Conservation (phyloP, 1,140 invertebrate species). For the Steinernema khuongi region DNA sequence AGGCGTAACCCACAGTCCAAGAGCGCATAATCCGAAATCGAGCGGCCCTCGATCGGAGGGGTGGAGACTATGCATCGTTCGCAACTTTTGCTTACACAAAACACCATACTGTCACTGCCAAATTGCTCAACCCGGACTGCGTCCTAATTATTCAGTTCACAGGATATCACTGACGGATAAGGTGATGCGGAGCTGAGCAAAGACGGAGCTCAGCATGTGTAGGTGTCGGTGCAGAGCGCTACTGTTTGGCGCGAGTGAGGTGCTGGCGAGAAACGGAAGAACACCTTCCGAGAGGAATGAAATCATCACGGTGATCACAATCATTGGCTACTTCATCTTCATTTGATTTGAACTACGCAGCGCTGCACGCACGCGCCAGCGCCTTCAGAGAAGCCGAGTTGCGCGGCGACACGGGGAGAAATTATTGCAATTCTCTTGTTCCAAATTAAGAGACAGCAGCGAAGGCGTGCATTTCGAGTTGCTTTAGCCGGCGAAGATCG, state of each 20-base stretch:
- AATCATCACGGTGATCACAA: background rate
- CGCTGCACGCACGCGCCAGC: background rate
- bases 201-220: no score
- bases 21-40: background rate
- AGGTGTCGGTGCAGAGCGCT: no score
- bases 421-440: slow-evolving; percentile 13
- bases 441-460: background rate
- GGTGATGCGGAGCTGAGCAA: no score
- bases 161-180: no score
- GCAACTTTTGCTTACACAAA: background rate
- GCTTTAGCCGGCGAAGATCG: background rate
- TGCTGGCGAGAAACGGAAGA: background rate
- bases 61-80: no score
- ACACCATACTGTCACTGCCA: no score
- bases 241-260: background rate
- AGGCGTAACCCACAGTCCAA: slow-evolving; percentile 8
- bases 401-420: background rate
- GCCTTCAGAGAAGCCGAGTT: background rate
- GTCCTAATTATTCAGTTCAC: no score
- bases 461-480: background rate
- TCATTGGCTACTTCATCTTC: slow-evolving; percentile 11
- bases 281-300: background rate
- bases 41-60: background rate
- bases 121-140: no score
- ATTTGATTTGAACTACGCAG: background rate